These are phyloP conservation scores for Solenopsis invicta DNA, from an alignment of 1,140 invertebrate species.

Conservation along the genomic window DNA sequence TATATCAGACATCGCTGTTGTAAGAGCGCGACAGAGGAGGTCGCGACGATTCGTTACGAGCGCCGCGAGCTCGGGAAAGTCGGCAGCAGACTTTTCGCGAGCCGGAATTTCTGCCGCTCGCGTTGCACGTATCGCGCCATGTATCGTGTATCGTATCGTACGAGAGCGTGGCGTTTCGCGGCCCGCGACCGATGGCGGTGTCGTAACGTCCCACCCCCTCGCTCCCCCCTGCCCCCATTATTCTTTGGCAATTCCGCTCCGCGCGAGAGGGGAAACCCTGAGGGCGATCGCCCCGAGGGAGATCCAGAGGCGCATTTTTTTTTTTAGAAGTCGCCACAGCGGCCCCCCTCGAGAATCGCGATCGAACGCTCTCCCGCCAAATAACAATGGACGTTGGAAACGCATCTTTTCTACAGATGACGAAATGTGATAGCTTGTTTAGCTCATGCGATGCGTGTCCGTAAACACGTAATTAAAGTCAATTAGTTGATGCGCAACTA, in stretches of 20 bases:
- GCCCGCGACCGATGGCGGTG: constrained; percentile 28
- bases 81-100: constrained; percentile 27
- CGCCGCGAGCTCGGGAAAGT: constrained; percentile 31
- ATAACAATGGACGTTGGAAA: constrained; percentile 17
- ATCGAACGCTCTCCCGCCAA: neutral
- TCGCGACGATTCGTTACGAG: neutral
- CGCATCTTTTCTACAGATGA: constrained; percentile 17
- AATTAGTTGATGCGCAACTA: constrained; percentile 31
- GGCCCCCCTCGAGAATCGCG: neutral
- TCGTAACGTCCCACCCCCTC: constrained; percentile 14
- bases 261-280: neutral
- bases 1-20: neutral
- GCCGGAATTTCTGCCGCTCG: constrained; percentile 31
- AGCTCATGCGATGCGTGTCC: constrained; percentile 33
- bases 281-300: neutral
- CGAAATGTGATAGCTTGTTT: constrained; percentile 17
- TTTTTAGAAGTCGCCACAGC: neutral
- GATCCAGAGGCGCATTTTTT: neutral
- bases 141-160: neutral
- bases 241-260: constrained; percentile 6
- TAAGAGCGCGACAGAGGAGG: neutral
- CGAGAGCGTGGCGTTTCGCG: constrained; percentile 34
- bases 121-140: neutral
- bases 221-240: constrained; percentile 28
- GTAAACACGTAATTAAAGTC: constrained; percentile 29